Percentiles rank a stretch among this genome's conserved stretches.
Conservation (phyloP, 2,888 invertebrate species). For the Ormyrus rosae region DNA sequence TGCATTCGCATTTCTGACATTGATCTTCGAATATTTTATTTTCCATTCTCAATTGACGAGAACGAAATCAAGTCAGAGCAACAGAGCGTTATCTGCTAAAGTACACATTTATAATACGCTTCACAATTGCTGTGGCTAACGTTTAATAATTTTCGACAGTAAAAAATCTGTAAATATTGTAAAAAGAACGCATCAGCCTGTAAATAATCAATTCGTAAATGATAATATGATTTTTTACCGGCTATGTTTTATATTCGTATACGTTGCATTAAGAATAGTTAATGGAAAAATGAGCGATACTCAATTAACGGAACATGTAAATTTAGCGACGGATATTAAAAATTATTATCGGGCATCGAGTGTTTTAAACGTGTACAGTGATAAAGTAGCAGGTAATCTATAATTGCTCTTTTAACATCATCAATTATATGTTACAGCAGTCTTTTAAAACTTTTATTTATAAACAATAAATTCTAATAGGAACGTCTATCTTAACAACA, state of each 20-base stretch:
- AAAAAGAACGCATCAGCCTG: constrained; percentile 5
- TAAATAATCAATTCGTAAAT: no score
- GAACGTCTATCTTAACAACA: neutral
- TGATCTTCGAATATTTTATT: constrained; percentile 38
- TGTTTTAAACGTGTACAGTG: constrained; percentile 33
- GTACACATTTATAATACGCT: no score
- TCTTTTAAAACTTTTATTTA: neutral
- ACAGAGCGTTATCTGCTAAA: no score
- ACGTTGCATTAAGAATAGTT: neutral
- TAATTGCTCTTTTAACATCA: neutral
- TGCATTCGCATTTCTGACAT: neutral
- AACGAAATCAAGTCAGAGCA: neutral
- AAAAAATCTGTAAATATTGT: constrained; percentile 32
- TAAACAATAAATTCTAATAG: constrained; percentile 1
- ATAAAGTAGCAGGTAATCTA: constrained; percentile 23
- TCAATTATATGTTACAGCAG: no score
- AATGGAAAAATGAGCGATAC: constrained; percentile 1
- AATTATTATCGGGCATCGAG: constrained; percentile 41
- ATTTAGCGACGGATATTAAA: constrained; percentile 24
- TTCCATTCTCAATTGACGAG: neutral
- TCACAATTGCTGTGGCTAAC: no score
- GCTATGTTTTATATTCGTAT: neutral
- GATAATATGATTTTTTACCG: constrained; percentile 18
- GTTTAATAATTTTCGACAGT: no score
- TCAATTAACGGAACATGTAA: constrained; percentile 16